Conservation (phyloP, 2,888 invertebrate genomes). For the Synergus japonicus region DNA sequence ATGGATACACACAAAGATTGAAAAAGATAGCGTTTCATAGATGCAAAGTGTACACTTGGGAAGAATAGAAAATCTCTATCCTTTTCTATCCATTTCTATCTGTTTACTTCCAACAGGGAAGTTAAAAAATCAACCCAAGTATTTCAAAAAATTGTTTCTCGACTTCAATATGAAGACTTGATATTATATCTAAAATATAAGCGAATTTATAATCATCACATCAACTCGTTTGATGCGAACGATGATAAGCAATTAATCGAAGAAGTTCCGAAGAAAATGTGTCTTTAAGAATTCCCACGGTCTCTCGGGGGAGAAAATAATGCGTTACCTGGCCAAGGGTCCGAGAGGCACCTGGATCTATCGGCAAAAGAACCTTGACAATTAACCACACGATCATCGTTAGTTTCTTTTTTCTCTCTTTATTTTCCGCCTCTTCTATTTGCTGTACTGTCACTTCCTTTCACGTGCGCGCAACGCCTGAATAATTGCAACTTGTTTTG, state of each 20-base stretch:
- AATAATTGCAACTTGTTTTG: neutral
- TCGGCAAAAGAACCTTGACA: slow-evolving; percentile 22
- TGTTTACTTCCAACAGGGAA: no score
- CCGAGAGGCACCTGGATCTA: slow-evolving; percentile 40
- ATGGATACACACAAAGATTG: no score
- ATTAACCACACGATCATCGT: slow-evolving; percentile 28
- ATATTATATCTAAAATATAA: neutral
- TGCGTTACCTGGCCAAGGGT: slow-evolving; percentile 20
- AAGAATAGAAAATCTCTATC: no score
- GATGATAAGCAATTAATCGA: slow-evolving; percentile 35
- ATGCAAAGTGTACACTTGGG: no score
- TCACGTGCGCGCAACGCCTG: slow-evolving; percentile 26
- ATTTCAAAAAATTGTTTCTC: neutral
- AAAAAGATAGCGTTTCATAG: no score
- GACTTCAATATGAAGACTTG: neutral
- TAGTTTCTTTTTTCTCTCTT: neutral
- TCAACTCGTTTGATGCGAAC: slow-evolving; percentile 6
- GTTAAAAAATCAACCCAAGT: neutral
- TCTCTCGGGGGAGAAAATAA: slow-evolving; percentile 45
- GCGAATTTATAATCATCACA: neutral
- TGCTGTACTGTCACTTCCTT: slow-evolving; percentile 23
- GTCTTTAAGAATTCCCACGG: slow-evolving; percentile 25
- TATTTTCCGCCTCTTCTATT: slow-evolving; percentile 10
- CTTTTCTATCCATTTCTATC: no score
- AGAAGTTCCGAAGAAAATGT: neutral